Evolutionary conservation across 2,888 invertebrate species (phyloP), one percentile per base, ranked within the genome.

Genomic region (Atrina japonica): DNA sequence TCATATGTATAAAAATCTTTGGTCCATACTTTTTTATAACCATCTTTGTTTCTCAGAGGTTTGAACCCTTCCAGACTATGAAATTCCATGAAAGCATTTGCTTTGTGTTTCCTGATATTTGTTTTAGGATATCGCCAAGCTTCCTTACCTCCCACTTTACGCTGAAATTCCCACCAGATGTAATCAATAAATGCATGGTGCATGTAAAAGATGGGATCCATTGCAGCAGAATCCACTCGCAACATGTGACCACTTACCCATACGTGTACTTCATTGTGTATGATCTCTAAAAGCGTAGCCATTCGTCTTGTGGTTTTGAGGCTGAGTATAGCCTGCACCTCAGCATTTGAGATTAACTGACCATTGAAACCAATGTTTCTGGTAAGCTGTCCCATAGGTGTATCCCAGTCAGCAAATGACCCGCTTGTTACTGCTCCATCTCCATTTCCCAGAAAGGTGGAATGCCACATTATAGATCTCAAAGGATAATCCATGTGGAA

Each of bases 301-400:
- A 65, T 2, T 50, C 41, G 41, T 41, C 40, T 18, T 53, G 43
- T 40, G 52, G 29, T 1, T 35, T 29, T 16, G 63, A 21, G 50
- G 5, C 63, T 66, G 25, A 78, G 47, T 16, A 78, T 40, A 11
- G 56, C 63, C 7, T 49, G 53, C 6, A 78, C 64, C 25, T 58
- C 68, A 1, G 43, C 21, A 0, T 25, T 3, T 1, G 66, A 67
- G 45, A 82, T 65, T n/a, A 82, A 61, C n/a, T 83, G 79, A 0
- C 84, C 85, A 35, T 81, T 78, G 1, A 68, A 65, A 0, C 78
- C 82, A 40, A 81, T 73, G 43, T 82, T 83, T 55, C 84, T 64
- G 9, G 75, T 78, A 11, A 86, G 78, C 2, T 69, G 65, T 11
- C 82, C 83, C 1, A 74, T 68, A 0, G 79, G 66, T 0, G 77